Percentiles rank a stretch among this genome's conserved stretches.
phyloP scores from a whole-genome alignment of 2,888 invertebrate species.

The Hirtodrosophila alboralis region DNA sequence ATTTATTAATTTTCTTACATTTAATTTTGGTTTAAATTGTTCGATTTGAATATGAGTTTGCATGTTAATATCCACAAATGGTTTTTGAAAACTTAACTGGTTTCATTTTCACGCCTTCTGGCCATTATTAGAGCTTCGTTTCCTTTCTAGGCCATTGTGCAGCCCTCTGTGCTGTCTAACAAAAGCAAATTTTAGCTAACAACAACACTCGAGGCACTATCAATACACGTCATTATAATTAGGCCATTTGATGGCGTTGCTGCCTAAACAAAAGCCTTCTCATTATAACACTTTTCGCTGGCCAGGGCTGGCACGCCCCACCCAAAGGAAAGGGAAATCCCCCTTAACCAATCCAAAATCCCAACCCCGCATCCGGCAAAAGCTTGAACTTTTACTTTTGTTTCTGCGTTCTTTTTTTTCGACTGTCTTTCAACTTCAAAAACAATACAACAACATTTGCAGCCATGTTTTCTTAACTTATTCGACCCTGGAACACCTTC shows the following conservation, averaged over 20 bases:
- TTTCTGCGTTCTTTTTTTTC: slow-evolving; percentile 18
- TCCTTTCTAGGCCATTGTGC: too few species aligned
- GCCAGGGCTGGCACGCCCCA: slow-evolving; percentile 21
- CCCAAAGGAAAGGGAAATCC: too few species aligned
- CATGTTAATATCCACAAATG: too few species aligned
- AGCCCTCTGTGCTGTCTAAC: too few species aligned
- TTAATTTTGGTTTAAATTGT: too few species aligned
- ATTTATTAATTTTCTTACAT: too few species aligned
- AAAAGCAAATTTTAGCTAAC: neutral
- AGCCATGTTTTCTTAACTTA: slow-evolving; percentile 47
- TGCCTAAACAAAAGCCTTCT: slow-evolving; percentile 41
- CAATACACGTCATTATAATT: slow-evolving; percentile 41
- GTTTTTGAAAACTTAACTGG: neutral
- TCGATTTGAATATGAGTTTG: too few species aligned
- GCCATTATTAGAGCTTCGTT: neutral
- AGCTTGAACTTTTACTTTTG: slow-evolving; percentile 55
- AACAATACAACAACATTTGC: slow-evolving; percentile 61
- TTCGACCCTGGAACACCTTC: slow-evolving; percentile 21
- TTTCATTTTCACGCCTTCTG: neutral
- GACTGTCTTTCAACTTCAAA: slow-evolving; percentile 49
- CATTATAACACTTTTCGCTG: slow-evolving; percentile 62
- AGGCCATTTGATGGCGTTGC: slow-evolving; percentile 35
- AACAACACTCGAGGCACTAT: slow-evolving; percentile 12
- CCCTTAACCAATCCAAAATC: neutral
- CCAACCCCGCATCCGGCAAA: slow-evolving; percentile 18